Evolutionary conservation across 2,113 vertebrate genomes (phyloP), one percentile per base, ranked within the genome.

Genomic region (Poicephalus meyeri): DNA sequence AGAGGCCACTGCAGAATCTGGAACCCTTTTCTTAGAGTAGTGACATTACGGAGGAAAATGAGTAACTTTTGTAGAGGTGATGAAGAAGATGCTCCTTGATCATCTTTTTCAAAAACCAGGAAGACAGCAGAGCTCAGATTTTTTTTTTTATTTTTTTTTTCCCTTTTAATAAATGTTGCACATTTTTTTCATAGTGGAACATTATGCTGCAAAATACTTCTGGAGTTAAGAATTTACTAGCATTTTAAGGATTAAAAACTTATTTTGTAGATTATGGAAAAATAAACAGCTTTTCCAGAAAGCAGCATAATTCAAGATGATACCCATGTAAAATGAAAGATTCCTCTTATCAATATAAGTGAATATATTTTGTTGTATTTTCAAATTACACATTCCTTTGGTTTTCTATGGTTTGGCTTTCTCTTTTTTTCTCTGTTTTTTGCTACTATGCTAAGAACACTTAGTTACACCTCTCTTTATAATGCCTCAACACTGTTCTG

Each of bases 361-460:
- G 26, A 80, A 63, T 52, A n/a, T 3, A 25, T 71, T 76, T 88
- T 83, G 1, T 21, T 55, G 4, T 50, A 42, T 77, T 83, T 88
- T 76, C 9, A 39, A 37, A 91, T 47, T 2, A 26, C 9, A 31
- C 0, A 0, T 63, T 68, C 58, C 35, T 61, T 88, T 14, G 1
- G 2, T 63, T 95, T 80, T 83, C 24, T 55, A 0, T 52, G 5
- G 4, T 44, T 35, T 33, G 13, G 3, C 37, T 39, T 39, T 39
- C 37, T 39, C 37, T 39, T 39, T 39, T 39, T 39, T 39, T 10
- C 37, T 39, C 4, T 39, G 0, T 2, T 55, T 84, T 86, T 72
- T 91, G 19, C 8, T 84, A 28, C 13, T 60, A 3, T 55, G 13
- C 3, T 44, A 49, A 78, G 25, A 78, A 46, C 21, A 56, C 25